Evolutionary conservation across 2,888 invertebrate species (phyloP).

Genomic region (Cheilosia soror): DNA sequence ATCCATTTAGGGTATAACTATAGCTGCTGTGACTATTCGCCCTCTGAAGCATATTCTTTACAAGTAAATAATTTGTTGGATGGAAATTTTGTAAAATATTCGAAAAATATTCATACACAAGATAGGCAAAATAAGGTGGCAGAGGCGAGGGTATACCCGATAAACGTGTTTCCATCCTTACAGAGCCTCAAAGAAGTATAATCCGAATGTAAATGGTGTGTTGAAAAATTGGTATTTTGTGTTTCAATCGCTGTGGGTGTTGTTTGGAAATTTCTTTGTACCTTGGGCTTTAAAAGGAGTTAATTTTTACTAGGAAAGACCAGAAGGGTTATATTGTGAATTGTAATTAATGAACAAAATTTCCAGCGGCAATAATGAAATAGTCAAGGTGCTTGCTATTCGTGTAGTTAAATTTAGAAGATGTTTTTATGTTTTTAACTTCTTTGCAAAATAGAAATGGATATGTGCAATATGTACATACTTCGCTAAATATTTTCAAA

Average conservation of each 20-base stretch:
- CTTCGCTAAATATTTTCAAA: too few species aligned
- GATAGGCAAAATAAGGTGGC: not conserved
- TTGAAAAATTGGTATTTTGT: slow-evolving; percentile 40
- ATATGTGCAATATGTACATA: too few species aligned
- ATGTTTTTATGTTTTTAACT: too few species aligned
- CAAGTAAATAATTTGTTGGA: slow-evolving; percentile 22
- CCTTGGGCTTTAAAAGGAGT: not conserved
- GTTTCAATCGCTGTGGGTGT: slow-evolving; percentile 41
- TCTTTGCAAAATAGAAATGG: too few species aligned
- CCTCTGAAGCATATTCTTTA: slow-evolving; percentile 10
- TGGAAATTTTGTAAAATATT: slow-evolving; percentile 17
- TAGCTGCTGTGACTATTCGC: slow-evolving; percentile 1
- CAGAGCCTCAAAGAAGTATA: not conserved
- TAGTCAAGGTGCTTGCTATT: too few species aligned
- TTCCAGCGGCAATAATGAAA: too few species aligned
- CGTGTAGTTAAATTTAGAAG: too few species aligned
- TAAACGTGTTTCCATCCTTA: not conserved
- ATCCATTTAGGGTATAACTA: slow-evolving; percentile 19
- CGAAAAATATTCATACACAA: slow-evolving; percentile 2
- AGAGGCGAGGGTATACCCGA: not conserved
- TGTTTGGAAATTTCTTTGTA: slow-evolving; percentile 14
- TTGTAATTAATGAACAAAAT: slow-evolving; percentile 12
- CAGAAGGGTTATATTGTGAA: not conserved
- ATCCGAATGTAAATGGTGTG: slow-evolving; percentile 3
- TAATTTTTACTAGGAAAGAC: not conserved